A percentile compares a stretch with the other conserved stretches of the same genome.
These are phyloP conservation scores for Drosophila funebris DNA, from an alignment of 1,140 invertebrate genomes.

Conservation along the genomic window DNA sequence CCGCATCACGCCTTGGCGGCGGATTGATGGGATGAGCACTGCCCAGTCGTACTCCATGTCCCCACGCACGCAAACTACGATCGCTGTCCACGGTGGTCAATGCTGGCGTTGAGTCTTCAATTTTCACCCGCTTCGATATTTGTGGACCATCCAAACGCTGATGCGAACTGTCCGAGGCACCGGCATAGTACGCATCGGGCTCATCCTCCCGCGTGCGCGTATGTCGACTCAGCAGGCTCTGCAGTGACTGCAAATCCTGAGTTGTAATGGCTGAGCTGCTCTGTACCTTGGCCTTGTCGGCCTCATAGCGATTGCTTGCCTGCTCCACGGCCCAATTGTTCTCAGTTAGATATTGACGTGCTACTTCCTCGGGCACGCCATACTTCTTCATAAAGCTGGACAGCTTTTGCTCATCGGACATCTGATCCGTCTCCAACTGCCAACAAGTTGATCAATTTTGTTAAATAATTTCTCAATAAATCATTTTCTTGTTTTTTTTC, in stretches of 20 bases:
- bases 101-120: slow-evolving; percentile 55
- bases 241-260: not conserved
- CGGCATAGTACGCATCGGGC: slow-evolving; percentile 27
- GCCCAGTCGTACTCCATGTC: slow-evolving; percentile 46
- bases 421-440: slow-evolving; percentile 36
- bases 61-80: slow-evolving; percentile 60
- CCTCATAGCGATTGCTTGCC: slow-evolving; percentile 48
- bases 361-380: slow-evolving; percentile 54
- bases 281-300: slow-evolving; percentile 22
- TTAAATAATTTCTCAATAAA: slow-evolving; percentile 8
- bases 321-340: slow-evolving; percentile 58
- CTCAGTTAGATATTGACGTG: slow-evolving; percentile 44
- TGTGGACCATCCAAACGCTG: not conserved
- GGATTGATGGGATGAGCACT: slow-evolving; percentile 66
- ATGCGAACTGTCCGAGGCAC: slow-evolving; percentile 16
- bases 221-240: slow-evolving; percentile 32
- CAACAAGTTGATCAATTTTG: slow-evolving; percentile 18
- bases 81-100: slow-evolving; percentile 59
- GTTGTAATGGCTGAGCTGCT: not conserved
- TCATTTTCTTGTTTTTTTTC: slow-evolving; percentile 9
- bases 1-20: not conserved
- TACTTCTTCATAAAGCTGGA: slow-evolving; percentile 60
- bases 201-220: not conserved
- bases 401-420: slow-evolving; percentile 74
- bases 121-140: slow-evolving; percentile 30